Conservation (phyloP, 2,888 invertebrate genomes). For the Andrena haemorrhoa region DNA sequence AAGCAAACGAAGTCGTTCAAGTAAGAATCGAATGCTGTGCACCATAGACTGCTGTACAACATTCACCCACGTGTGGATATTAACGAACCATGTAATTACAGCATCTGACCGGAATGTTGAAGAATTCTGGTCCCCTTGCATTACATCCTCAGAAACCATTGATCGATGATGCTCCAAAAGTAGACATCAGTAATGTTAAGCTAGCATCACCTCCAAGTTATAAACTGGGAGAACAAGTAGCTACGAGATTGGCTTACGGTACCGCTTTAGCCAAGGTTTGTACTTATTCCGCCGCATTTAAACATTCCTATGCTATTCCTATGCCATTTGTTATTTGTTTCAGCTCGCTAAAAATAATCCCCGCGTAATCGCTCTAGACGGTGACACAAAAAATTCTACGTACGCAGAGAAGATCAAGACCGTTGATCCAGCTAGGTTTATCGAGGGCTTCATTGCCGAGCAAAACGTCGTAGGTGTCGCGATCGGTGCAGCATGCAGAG, state of each 20-base stretch:
- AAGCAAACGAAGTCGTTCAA: constrained; percentile 89
- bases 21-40: constrained; percentile 81
- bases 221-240: constrained; percentile 91
- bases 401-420: constrained; percentile 96
- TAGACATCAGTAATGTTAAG: constrained; percentile 90
- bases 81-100: constrained; percentile 77
- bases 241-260: constrained; percentile 97
- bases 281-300: neutral
- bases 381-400: constrained; percentile 99
- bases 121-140: constrained; percentile 88
- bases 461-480: constrained; percentile 99
- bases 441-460: constrained; percentile 99
- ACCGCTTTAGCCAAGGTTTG: constrained; percentile 94
- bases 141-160: constrained; percentile 88
- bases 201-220: constrained; percentile 94
- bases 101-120: constrained; percentile 89
- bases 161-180: constrained; percentile 89
- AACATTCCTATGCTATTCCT: neutral
- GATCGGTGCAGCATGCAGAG: constrained; percentile 96
- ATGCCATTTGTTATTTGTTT: neutral
- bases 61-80: neutral
- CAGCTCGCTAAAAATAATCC: constrained; percentile 86
- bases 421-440: constrained; percentile 90
- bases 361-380: constrained; percentile 97
- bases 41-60: neutral